A percentile compares a stretch with the other conserved stretches of the same genome.
These are phyloP conservation scores for Acrocephalus scirpaceus DNA, from an alignment of 2,797 vertebrate genomes.

Conservation along the genomic window DNA sequence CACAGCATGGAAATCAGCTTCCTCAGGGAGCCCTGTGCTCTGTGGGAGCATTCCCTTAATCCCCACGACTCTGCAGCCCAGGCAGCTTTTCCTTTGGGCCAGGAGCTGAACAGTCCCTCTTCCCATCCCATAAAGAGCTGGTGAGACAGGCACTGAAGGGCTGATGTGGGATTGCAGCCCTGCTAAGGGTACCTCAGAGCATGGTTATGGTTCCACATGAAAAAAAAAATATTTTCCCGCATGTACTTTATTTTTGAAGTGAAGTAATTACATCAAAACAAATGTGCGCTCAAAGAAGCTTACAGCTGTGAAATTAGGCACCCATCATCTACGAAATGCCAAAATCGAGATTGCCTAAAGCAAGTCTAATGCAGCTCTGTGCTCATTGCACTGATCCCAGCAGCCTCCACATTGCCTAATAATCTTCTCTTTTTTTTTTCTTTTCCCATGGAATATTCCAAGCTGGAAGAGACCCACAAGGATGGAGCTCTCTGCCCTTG, in stretches of 20 bases:
- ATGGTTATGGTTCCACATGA: not conserved
- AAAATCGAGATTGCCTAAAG: not conserved
- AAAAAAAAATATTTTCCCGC: not conserved
- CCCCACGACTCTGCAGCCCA: accelerated
- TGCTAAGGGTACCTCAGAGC: not conserved
- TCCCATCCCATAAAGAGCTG: not conserved
- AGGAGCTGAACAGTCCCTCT: not conserved
- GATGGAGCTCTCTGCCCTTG: not conserved
- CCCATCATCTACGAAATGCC: not conserved
- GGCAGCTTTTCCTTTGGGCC: not conserved
- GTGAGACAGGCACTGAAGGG: not conserved
- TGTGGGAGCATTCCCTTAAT: not conserved
- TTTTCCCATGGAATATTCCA: not conserved
- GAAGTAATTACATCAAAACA: not conserved
- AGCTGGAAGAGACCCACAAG: not conserved
- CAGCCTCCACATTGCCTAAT: not conserved
- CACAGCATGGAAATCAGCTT: not conserved
- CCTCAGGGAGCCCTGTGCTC: not conserved
- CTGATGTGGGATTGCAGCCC: not conserved
- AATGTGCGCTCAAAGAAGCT: not conserved
- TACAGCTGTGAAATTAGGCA: not conserved
- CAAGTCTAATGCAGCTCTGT: not conserved
- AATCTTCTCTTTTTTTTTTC: not conserved
- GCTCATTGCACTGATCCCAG: not conserved
- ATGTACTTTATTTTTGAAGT: not conserved